Evolutionary conservation across 2,113 vertebrate species (phyloP).

Genomic region (Phrynosoma platyrhinos): DNA sequence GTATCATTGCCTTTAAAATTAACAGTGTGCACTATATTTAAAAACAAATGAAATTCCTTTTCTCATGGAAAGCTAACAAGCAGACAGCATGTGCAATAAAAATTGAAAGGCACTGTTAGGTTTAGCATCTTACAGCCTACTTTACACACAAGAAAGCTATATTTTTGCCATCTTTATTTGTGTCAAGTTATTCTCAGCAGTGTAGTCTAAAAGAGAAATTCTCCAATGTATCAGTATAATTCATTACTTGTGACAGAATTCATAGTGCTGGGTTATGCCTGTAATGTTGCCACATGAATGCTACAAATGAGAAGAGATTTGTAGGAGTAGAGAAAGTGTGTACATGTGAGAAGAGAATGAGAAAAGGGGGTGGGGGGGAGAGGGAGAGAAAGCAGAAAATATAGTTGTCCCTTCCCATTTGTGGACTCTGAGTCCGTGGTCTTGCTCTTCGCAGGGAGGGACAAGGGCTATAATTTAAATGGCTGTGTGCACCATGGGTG

Average conservation of each 20-base stretch:
- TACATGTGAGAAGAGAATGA: neutral
- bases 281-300: slow-evolving; percentile 59
- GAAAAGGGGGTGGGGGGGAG: neutral
- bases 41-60: neutral
- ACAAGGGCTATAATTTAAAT: too few species aligned
- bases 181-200: neutral
- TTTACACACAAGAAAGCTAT: neutral
- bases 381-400: too few species aligned
- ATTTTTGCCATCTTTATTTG: neutral
- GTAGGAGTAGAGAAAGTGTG: neutral
- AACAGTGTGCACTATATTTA: neutral
- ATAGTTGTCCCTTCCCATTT: too few species aligned
- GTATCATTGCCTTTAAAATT: neutral
- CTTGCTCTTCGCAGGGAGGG: too few species aligned
- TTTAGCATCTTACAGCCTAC: neutral
- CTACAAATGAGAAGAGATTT: neutral
- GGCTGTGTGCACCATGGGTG: too few species aligned
- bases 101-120: neutral
- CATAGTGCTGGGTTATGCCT: slow-evolving; percentile 30
- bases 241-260: neutral
- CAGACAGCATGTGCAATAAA: neutral
- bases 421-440: too few species aligned
- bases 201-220: neutral
- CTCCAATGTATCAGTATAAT: neutral
- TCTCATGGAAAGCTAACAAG: neutral